phyloP scores from a whole-genome alignment of 2,113 vertebrate genomes.

The Leptodactylus fuscus region DNA sequence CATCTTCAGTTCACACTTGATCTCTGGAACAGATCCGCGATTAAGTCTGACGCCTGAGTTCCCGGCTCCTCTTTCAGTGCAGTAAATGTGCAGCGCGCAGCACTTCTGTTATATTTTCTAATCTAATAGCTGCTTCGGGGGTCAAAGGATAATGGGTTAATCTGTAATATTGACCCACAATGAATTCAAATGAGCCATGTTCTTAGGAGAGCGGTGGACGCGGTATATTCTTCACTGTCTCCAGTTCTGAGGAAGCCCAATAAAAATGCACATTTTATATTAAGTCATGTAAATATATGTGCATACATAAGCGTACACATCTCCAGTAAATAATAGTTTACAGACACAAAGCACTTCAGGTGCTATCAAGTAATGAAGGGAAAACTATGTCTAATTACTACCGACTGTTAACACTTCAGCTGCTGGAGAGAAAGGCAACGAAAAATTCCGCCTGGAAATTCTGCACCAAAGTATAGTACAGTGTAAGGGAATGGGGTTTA shows the following conservation, averaged over 20 bases:
- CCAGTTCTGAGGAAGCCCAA: slow-evolving; percentile 31
- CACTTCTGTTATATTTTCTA: slow-evolving; percentile 16
- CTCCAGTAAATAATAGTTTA: slow-evolving; percentile 46
- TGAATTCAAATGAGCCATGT: slow-evolving; percentile 5
- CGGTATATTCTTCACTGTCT: slow-evolving; percentile 27
- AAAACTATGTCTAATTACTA: slow-evolving; percentile 31
- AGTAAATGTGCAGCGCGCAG: slow-evolving; percentile 8
- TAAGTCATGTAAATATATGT: slow-evolving; percentile 60
- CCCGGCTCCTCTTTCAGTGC: background rate
- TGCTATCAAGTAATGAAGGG: slow-evolving; percentile 25
- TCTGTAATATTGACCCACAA: slow-evolving; percentile 48
- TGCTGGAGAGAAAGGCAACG: background rate
- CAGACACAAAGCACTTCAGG: slow-evolving; percentile 33
- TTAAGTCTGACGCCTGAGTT: background rate
- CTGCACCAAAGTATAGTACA: too few relatives aligned
- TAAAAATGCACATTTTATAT: slow-evolving; percentile 58
- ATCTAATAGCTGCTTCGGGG: slow-evolving; percentile 23
- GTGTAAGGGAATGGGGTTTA: too few relatives aligned
- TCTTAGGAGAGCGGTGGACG: background rate
- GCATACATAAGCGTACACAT: slow-evolving; percentile 41
- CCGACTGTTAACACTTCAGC: slow-evolving; percentile 3
- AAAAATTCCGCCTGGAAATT: too few relatives aligned
- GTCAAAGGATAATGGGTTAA: slow-evolving; percentile 56
- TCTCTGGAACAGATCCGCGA: background rate
- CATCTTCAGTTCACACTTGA: background rate